These are phyloP conservation scores for Palythoa grandis DNA, from an alignment of 92 coral and sea anemone species.

Conservation along the genomic window DNA sequence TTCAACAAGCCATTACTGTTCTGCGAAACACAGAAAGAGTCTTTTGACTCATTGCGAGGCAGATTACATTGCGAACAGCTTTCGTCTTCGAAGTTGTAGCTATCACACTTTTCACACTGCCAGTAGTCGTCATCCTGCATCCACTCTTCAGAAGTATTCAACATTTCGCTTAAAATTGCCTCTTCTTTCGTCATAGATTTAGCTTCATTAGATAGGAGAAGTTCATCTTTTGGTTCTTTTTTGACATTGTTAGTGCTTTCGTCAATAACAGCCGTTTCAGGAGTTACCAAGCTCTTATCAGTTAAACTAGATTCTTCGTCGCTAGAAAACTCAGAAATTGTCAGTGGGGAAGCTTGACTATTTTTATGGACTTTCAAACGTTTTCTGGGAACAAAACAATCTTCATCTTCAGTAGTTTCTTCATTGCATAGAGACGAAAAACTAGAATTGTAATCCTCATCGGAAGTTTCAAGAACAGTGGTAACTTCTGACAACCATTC, in stretches of 20 bases:
- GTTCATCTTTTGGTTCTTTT: slow-evolving; percentile 20
- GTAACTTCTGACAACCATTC: slow-evolving; percentile 16
- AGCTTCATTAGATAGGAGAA: slow-evolving; percentile 20
- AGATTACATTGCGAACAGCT: slow-evolving; percentile 26
- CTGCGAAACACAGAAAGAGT: neutral
- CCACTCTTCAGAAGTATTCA: slow-evolving; percentile 43
- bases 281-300: neutral
- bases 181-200: slow-evolving; percentile 25
- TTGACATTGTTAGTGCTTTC: slow-evolving; percentile 12
- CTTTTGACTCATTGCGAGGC: neutral
- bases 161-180: slow-evolving; percentile 17
- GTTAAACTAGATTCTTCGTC: slow-evolving; percentile 4
- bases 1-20: neutral
- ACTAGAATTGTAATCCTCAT: neutral
- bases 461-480: slow-evolving; percentile 20
- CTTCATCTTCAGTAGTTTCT: neutral
- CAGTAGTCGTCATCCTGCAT: slow-evolving; percentile 66
- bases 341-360: neutral
- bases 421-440: slow-evolving; percentile 3
- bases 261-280: slow-evolving; percentile 25
- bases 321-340: slow-evolving; percentile 37
- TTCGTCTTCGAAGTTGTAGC: slow-evolving; percentile 50
- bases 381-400: slow-evolving; percentile 12
- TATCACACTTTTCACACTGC: slow-evolving; percentile 60
- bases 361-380: slow-evolving; percentile 7